phyloP scores from a whole-genome alignment of 1,140 invertebrate species.

The Pseudobourletiella spinata region DNA sequence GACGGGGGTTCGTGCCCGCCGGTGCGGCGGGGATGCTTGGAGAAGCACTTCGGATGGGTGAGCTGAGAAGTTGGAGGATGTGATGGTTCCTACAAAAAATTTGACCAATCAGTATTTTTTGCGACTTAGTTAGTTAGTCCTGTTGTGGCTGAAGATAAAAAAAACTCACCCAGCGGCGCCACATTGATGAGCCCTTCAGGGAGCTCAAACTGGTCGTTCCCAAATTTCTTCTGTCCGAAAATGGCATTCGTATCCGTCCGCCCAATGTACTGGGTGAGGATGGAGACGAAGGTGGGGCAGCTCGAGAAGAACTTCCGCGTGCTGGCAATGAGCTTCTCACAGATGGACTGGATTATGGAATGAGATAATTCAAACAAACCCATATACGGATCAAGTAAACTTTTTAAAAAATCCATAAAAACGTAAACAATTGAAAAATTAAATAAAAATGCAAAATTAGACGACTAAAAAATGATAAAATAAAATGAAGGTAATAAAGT shows the following conservation, averaged over 20 bases:
- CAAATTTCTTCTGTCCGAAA: slow-evolving; percentile 31
- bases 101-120: too few species aligned
- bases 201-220: slow-evolving; percentile 42
- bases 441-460: too few species aligned
- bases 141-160: slow-evolving; percentile 25
- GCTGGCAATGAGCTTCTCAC: slow-evolving; percentile 30
- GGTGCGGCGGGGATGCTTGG: slow-evolving; percentile 57
- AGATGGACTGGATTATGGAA: slow-evolving; percentile 33
- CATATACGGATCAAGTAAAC: too few species aligned
- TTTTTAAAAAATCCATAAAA: too few species aligned
- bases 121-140: too few species aligned
- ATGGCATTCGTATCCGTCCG: slow-evolving; percentile 22
- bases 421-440: too few species aligned
- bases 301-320: slow-evolving; percentile 31
- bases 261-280: slow-evolving; percentile 34
- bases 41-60: slow-evolving; percentile 79
- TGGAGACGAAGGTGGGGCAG: slow-evolving; percentile 33
- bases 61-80: slow-evolving; percentile 71
- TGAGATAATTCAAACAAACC: too few species aligned
- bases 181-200: slow-evolving; percentile 70
- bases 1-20: slow-evolving; percentile 70
- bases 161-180: slow-evolving; percentile 62
- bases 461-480: too few species aligned
- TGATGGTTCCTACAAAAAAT: slow-evolving; percentile 54
- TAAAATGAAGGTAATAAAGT: too few species aligned